A percentile compares a stretch with the other conserved stretches of the same genome.
Evolutionary conservation across 2,888 invertebrate genomes (phyloP).

Genomic region (Kryphioiulus occultus): DNA sequence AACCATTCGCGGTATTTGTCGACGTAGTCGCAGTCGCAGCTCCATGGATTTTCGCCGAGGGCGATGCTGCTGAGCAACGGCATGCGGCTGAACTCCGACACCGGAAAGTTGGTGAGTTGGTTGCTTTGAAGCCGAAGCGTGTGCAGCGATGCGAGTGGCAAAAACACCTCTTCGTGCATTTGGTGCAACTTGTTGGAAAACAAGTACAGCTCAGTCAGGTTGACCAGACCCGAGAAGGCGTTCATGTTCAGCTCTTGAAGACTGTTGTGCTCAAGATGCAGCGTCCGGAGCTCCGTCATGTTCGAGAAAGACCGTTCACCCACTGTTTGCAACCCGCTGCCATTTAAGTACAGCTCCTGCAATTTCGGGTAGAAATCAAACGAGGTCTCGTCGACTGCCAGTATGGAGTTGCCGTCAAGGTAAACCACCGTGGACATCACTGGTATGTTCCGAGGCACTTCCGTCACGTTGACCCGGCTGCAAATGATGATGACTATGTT

Average conservation of each 20-base stretch:
- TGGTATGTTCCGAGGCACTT: slow-evolving; percentile 20
- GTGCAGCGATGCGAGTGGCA: slow-evolving; percentile 41
- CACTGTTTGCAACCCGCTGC: neutral
- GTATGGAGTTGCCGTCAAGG: slow-evolving; percentile 29
- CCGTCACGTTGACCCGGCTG: slow-evolving; percentile 1
- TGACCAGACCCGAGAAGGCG: slow-evolving; percentile 25
- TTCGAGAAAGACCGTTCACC: neutral
- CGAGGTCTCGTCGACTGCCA: neutral
- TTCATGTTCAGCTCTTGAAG: neutral
- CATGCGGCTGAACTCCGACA: slow-evolving; percentile 18
- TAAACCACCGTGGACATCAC: neutral
- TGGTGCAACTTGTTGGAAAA: neutral
- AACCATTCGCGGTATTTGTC: slow-evolving; percentile 80
- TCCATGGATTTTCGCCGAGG: slow-evolving; percentile 50
- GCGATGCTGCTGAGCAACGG: neutral
- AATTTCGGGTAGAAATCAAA: slow-evolving; percentile 1
- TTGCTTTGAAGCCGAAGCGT: slow-evolving; percentile 37
- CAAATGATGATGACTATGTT: slow-evolving; percentile 37
- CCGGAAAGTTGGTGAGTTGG: slow-evolving; percentile 38
- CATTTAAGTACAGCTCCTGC: slow-evolving; percentile 37
- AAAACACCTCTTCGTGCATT: neutral
- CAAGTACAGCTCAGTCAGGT: slow-evolving; percentile 37
- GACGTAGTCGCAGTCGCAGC: slow-evolving; percentile 58
- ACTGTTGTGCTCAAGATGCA: slow-evolving; percentile 32
- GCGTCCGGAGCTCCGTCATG: neutral